Conservation (phyloP, 2,113 vertebrate species). For the Marmota monax region DNA sequence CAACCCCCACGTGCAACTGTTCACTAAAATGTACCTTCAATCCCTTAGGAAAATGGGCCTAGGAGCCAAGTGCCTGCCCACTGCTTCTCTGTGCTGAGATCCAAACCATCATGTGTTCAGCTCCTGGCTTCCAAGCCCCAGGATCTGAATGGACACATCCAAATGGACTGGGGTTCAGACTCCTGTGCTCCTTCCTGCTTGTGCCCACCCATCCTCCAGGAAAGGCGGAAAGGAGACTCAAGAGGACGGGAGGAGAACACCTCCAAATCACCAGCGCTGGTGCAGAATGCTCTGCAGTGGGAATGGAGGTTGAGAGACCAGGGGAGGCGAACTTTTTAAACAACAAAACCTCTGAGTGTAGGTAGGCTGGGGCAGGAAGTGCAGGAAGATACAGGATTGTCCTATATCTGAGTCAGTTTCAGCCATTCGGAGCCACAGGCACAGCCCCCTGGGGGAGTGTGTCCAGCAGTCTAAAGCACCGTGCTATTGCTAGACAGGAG, state of each 20-base stretch:
- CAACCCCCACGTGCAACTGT: background rate
- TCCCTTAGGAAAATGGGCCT: background rate
- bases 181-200: background rate
- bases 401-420: background rate
- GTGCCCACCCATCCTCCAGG: background rate
- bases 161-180: background rate
- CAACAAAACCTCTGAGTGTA: slow-evolving; percentile 44
- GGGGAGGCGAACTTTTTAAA: slow-evolving; percentile 62
- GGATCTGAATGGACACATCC: background rate
- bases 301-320: slow-evolving; percentile 52
- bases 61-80: accelerated
- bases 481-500: background rate
- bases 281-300: background rate
- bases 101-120: accelerated
- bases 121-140: background rate
- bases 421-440: background rate
- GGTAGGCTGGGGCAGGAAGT: background rate
- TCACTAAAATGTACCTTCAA: slow-evolving; percentile 17
- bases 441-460: background rate
- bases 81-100: background rate
- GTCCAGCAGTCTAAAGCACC: background rate
- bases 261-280: background rate
- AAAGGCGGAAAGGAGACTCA: background rate
- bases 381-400: background rate
- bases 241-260: background rate